Percentiles rank a stretch among this genome's conserved stretches.
phyloP scores from a whole-genome alignment of 2,797 vertebrate genomes.

The Pipistrellus pipistrellus region DNA sequence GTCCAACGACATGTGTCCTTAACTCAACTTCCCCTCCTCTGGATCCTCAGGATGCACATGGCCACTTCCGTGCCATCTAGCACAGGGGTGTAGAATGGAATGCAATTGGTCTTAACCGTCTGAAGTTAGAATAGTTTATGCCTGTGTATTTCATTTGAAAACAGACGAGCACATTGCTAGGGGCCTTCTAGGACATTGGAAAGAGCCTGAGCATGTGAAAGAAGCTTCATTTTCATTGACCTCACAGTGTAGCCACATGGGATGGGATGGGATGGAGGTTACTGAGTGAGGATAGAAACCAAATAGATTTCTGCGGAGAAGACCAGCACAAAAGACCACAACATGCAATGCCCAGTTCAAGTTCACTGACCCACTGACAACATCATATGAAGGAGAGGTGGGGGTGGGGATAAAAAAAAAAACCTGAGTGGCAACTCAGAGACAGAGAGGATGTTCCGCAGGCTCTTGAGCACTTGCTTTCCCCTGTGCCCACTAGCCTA shows the following conservation, averaged over 20 bases:
- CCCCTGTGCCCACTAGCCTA: neutral
- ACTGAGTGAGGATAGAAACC: neutral
- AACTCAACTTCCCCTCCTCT: neutral
- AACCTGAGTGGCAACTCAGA: too few relatives aligned
- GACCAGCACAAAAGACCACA: neutral
- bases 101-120: neutral
- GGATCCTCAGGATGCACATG: neutral
- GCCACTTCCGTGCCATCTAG: neutral
- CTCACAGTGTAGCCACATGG: neutral
- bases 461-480: neutral
- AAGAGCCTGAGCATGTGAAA: neutral
- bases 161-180: too few relatives aligned
- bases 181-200: neutral
- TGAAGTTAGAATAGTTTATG: neutral
- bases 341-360: rapidly evolving
- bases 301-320: neutral
- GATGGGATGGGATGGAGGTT: neutral
- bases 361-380: neutral
- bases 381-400: neutral
- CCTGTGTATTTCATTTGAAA: neutral
- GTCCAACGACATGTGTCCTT: neutral
- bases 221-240: neutral
- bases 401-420: neutral
- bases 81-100: neutral
- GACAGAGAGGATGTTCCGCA: too few relatives aligned